Evolutionary conservation across 2,888 invertebrate species (phyloP).

Genomic region (Torymus texanus): DNA sequence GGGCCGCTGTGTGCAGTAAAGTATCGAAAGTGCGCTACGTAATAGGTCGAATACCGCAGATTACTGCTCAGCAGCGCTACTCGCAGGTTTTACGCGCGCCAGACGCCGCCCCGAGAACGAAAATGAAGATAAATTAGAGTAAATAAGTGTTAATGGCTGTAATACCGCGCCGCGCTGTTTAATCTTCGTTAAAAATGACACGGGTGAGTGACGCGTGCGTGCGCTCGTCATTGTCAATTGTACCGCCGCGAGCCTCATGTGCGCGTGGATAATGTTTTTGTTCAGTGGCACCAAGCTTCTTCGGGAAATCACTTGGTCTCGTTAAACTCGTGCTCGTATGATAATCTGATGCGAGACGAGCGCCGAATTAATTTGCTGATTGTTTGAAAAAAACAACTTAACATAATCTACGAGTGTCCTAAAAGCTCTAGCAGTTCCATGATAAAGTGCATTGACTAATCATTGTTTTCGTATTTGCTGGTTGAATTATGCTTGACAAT

Average conservation of each 20-base stretch:
- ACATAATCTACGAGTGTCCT: too few species aligned
- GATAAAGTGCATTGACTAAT: not conserved
- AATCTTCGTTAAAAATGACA: conserved; percentile 69
- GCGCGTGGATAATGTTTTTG: not conserved
- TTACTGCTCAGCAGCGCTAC: conserved; percentile 8
- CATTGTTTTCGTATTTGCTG: not conserved
- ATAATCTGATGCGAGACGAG: too few species aligned
- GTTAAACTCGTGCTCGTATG: not conserved
- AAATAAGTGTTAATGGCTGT: conserved; percentile 71
- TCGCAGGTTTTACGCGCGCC: conserved; percentile 37
- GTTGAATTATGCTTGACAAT: not conserved
- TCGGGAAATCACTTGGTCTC: conserved; percentile 61
- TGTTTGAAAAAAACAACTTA: too few species aligned
- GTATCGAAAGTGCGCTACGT: conserved; percentile 31
- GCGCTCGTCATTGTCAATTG: conserved; percentile 55
- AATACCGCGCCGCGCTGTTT: conserved; percentile 68
- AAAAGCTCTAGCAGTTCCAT: too few species aligned
- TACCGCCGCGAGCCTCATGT: not conserved
- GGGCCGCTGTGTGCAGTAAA: conserved; percentile 9
- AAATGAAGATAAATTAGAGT: conserved; percentile 71
- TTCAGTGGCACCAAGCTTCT: conserved; percentile 38
- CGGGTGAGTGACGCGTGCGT: conserved; percentile 49
- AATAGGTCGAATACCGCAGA: conserved; percentile 20
- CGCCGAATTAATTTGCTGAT: too few species aligned
- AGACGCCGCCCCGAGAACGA: conserved; percentile 59